phyloP scores from a whole-genome alignment of 1,140 invertebrate species.

The Nephila pilipes region DNA sequence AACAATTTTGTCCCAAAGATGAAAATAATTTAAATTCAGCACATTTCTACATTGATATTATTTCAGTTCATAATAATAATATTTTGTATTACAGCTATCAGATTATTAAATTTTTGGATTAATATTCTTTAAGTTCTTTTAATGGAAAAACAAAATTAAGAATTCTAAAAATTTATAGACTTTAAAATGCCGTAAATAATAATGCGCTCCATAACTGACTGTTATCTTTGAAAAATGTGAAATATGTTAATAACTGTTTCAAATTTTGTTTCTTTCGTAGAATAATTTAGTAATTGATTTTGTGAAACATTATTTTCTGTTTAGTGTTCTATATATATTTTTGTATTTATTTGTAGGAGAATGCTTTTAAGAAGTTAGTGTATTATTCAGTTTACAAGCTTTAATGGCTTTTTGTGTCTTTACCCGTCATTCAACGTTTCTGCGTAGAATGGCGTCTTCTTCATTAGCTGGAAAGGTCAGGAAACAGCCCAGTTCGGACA shows the following conservation, averaged over 20 bases:
- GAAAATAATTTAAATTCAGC: too few relatives aligned
- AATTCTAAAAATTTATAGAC: neutral
- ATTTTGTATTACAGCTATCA: too few relatives aligned
- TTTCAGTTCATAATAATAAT: too few relatives aligned
- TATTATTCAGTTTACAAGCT: slow-evolving; percentile 7
- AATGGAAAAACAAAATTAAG: too few relatives aligned
- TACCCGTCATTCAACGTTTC: slow-evolving; percentile 50
- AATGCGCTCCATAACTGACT: neutral
- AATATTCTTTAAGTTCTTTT: too few relatives aligned
- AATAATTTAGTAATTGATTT: neutral
- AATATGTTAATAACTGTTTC: neutral
- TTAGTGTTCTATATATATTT: neutral
- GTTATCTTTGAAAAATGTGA: neutral
- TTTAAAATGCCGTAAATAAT: neutral
- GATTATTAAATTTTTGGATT: too few relatives aligned
- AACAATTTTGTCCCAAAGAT: too few relatives aligned
- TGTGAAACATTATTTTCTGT: neutral
- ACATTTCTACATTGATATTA: too few relatives aligned
- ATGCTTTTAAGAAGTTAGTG: slow-evolving; percentile 66
- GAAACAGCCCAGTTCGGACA: slow-evolving; percentile 80
- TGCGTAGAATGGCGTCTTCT: slow-evolving; percentile 62
- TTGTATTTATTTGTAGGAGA: slow-evolving; percentile 35
- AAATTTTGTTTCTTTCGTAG: neutral
- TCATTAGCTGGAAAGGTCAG: slow-evolving; percentile 59
- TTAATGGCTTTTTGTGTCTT: slow-evolving; percentile 74